These are phyloP conservation scores for Drosophila navojoa DNA, from an alignment of 1,140 invertebrate species.

Conservation along the genomic window DNA sequence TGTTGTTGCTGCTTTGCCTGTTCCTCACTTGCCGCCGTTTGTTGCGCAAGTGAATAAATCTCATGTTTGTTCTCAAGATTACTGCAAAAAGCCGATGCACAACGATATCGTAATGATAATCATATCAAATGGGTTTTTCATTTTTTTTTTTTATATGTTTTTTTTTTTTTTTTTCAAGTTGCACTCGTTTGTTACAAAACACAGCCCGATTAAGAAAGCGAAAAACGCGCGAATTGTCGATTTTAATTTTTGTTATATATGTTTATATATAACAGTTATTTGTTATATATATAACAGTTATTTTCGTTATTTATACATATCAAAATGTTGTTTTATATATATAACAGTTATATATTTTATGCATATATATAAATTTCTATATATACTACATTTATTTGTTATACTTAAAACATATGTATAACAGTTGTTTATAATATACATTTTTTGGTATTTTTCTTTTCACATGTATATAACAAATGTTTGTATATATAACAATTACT, in stretches of 20 bases:
- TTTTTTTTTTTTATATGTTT: background rate
- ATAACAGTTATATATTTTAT: too few species aligned
- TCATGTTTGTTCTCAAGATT: conserved; percentile 93
- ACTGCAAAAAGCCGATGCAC: conserved; percentile 87
- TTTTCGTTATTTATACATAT: too few species aligned
- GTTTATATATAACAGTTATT: too few species aligned
- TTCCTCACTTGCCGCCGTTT: conserved; percentile 81
- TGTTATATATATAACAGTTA: background rate
- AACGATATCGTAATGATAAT: conserved; percentile 65
- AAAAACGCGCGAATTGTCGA: conserved; percentile 43
- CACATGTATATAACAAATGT: too few species aligned
- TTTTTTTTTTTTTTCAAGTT: conserved; percentile 18
- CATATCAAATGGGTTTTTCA: conserved; percentile 16
- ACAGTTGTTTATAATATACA: too few species aligned
- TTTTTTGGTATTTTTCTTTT: too few species aligned
- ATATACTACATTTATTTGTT: too few species aligned
- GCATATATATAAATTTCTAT: too few species aligned
- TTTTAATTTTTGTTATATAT: background rate
- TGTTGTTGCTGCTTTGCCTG: conserved; percentile 44
- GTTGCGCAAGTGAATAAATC: conserved; percentile 92
- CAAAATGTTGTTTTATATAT: too few species aligned
- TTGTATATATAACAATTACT: too few species aligned
- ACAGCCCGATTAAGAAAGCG: conserved; percentile 45
- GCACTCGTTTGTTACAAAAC: conserved; percentile 75
- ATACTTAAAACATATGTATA: too few species aligned